Evolutionary conservation across 2,797 vertebrate genomes (phyloP).

Genomic region (Hippopotamyrus pictus): DNA sequence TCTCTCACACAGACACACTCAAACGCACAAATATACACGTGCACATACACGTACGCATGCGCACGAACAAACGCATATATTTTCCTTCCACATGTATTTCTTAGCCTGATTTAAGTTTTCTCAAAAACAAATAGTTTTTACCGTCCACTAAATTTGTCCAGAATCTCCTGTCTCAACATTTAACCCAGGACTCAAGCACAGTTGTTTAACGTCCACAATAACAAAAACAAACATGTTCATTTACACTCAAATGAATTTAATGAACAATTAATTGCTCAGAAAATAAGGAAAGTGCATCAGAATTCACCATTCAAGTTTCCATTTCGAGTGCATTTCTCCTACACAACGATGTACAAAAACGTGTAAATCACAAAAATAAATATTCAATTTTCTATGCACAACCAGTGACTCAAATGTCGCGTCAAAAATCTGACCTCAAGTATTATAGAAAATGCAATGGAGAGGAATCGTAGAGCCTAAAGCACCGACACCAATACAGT

Average conservation of each 20-base stretch:
- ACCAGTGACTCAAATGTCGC: constrained; percentile 69
- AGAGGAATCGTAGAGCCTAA: neutral
- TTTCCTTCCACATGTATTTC: neutral
- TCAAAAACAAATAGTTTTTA: neutral
- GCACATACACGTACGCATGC: neutral
- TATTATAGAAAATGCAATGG: constrained; percentile 55
- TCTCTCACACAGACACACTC: neutral
- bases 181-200: constrained; percentile 12
- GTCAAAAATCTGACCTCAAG: constrained; percentile 69
- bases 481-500: neutral
- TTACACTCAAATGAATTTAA: constrained; percentile 68
- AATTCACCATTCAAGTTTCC: constrained; percentile 74
- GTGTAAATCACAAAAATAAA: constrained; percentile 71
- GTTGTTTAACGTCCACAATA: constrained; percentile 33
- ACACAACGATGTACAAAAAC: constrained; percentile 57
- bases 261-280: constrained; percentile 59
- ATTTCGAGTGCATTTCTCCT: constrained; percentile 69
- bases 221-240: constrained; percentile 33
- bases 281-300: constrained; percentile 72
- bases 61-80: neutral
- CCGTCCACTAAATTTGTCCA: neutral
- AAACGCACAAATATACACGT: neutral
- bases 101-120: neutral
- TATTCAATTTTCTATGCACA: constrained; percentile 70
- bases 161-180: neutral